A percentile compares a stretch with the other conserved stretches of the same genome.
Conservation (phyloP, 2,113 vertebrate species). For the Chamaea fasciata region DNA sequence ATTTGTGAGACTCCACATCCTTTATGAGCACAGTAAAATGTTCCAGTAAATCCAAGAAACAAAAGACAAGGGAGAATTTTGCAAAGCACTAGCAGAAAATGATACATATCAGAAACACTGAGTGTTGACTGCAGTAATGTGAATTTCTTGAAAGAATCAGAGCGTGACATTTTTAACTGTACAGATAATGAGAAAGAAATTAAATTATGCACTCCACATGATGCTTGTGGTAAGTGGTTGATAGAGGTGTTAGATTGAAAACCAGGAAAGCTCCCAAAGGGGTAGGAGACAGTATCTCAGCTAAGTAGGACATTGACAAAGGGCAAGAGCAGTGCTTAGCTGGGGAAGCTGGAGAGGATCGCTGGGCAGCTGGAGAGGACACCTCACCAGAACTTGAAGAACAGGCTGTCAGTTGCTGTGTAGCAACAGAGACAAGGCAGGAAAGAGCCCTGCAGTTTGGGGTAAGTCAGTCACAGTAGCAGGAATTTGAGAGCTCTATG, state of each 20-base stretch:
- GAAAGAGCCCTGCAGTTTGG: neutral
- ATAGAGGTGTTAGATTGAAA: neutral
- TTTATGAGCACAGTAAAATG: conserved; percentile 22
- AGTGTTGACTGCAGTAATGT: neutral
- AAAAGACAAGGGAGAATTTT: conserved; percentile 1
- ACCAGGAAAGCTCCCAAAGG: neutral
- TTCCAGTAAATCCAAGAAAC: neutral
- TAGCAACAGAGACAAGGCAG: accelerated
- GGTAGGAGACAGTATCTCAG: neutral
- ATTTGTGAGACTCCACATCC: conserved; percentile 28
- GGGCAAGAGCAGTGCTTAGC: neutral
- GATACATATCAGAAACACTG: neutral
- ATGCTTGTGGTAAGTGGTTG: neutral
- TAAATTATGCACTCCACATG: neutral
- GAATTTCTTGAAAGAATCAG: neutral
- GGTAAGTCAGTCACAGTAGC: neutral
- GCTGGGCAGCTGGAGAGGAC: neutral
- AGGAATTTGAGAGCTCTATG: accelerated
- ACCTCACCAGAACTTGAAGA: neutral
- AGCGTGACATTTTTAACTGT: neutral
- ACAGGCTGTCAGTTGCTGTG: accelerated
- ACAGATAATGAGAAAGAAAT: conserved; percentile 5
- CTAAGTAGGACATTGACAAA: neutral
- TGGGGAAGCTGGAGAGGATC: neutral
- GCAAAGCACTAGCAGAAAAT: neutral